A percentile compares a stretch with the other conserved stretches of the same genome.
Evolutionary conservation across 2,113 vertebrate genomes (phyloP).

Genomic region (Nothocercus nigrocapillus): DNA sequence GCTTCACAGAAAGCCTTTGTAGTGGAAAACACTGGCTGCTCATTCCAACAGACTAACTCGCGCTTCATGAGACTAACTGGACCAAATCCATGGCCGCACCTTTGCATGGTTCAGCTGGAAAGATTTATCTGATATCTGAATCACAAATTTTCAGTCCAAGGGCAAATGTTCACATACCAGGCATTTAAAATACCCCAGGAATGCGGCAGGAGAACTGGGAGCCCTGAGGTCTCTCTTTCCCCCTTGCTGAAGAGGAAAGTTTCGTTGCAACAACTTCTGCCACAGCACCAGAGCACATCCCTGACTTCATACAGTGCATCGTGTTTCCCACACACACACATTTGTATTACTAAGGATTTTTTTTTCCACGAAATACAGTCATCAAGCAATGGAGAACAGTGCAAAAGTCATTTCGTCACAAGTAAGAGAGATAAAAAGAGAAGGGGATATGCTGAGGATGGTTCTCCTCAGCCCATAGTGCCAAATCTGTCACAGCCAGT

Average conservation of each 20-base stretch:
- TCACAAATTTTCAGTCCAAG: not conserved
- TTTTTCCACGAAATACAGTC: not conserved
- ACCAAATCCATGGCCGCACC: not conserved
- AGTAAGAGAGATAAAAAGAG: not conserved
- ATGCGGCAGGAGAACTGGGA: not conserved
- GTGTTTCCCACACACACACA: not conserved
- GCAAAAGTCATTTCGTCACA: not conserved
- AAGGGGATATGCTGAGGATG: not conserved
- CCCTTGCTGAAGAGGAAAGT: accelerated
- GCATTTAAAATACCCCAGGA: not conserved
- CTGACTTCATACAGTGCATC: accelerated
- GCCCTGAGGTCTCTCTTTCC: not conserved
- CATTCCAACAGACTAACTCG: not conserved
- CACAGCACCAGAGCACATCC: not conserved
- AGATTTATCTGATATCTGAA: not conserved
- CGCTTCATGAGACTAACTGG: not conserved
- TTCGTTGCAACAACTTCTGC: not conserved
- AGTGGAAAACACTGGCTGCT: not conserved
- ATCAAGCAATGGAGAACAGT: not conserved
- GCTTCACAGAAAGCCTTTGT: not conserved
- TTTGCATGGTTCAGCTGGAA: not conserved
- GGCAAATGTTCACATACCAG: not conserved
- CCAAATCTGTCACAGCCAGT: not conserved
- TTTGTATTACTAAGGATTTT: not conserved
- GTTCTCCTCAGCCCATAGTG: not conserved